Conservation (phyloP, 2,113 vertebrate species). For the Charadrius vociferus region DNA sequence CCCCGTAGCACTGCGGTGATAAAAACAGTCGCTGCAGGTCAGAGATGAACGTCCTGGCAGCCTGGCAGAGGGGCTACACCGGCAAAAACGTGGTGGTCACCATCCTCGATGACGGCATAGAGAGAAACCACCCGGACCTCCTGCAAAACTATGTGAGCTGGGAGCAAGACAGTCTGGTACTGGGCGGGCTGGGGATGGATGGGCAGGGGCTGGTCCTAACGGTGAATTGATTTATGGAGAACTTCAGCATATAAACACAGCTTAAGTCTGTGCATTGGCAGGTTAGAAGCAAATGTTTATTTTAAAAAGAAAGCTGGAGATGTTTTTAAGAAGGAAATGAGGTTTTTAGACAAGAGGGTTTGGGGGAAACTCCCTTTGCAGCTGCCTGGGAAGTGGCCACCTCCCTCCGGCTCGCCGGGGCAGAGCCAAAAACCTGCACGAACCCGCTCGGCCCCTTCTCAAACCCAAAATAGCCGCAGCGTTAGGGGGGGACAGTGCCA, state of each 20-base stretch:
- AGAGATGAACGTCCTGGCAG: constrained; percentile 80
- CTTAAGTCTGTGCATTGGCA: background rate
- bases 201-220: background rate
- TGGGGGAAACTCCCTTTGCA: constrained; percentile 45
- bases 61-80: constrained; percentile 83
- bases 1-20: constrained; percentile 72
- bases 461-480: fast-evolving
- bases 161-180: background rate
- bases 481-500: fast-evolving
- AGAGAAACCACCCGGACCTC: constrained; percentile 83
- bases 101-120: constrained; percentile 83
- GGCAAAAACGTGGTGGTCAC: constrained; percentile 83
- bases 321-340: constrained; percentile 43
- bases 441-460: background rate
- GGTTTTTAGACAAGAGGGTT: background rate
- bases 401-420: background rate
- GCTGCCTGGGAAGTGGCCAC: background rate
- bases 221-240: background rate
- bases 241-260: background rate
- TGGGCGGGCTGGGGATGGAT: background rate
- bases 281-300: background rate
- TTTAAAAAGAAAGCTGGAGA: background rate
- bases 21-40: constrained; percentile 78
- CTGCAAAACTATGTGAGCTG: constrained; percentile 81
- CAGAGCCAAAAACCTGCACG: background rate